Conservation (phyloP, 2,113 vertebrate species). For the Thunnus thynnus region DNA sequence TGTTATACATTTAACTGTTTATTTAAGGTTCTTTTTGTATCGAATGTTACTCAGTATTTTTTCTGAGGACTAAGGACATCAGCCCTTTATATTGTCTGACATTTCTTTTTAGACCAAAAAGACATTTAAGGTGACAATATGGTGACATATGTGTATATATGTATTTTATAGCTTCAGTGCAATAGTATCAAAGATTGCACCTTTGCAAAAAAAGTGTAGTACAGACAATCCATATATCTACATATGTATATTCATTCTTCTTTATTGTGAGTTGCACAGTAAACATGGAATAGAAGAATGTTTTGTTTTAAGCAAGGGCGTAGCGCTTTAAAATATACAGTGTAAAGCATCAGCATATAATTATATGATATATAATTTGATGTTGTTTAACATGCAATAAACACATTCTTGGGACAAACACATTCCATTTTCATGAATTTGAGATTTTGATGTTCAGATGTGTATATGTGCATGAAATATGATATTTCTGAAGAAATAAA, state of each 20-base stretch:
- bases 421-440: neutral
- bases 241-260: neutral
- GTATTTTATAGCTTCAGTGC: constrained; percentile 25
- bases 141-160: constrained; percentile 33
- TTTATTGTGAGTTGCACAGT: constrained; percentile 37
- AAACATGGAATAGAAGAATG: neutral
- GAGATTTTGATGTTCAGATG: neutral
- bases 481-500: too few species aligned
- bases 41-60: neutral
- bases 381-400: constrained; percentile 59
- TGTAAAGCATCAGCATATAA: constrained; percentile 18
- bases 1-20: constrained; percentile 7
- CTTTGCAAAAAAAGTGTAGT: neutral
- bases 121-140: constrained; percentile 17
- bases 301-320: neutral
- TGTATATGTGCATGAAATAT: too few species aligned
- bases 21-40: neutral
- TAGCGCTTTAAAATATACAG: constrained; percentile 32
- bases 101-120: constrained; percentile 37
- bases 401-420: constrained; percentile 31
- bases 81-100: constrained; percentile 29
- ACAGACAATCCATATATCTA: constrained; percentile 35
- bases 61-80: neutral
- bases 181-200: neutral
- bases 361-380: too few species aligned